Evolutionary conservation across 2,797 vertebrate species (phyloP).

Genomic region (Psittacula echo): DNA sequence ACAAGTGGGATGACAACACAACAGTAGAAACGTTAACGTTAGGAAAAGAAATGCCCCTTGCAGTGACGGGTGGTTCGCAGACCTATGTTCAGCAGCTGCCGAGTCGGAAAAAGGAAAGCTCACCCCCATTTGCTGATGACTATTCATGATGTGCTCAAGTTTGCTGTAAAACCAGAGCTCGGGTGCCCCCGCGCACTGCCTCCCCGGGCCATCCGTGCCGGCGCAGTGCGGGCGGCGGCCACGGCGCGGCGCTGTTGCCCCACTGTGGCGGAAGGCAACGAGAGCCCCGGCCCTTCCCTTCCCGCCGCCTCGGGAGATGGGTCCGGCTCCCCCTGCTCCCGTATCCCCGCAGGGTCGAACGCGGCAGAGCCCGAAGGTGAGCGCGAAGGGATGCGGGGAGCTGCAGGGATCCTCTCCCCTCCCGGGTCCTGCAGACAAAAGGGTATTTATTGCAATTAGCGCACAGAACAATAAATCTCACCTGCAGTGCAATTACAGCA

Average conservation of each 20-base stretch:
- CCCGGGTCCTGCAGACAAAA: background rate
- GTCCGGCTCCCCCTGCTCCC: background rate
- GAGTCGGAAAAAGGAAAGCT: background rate
- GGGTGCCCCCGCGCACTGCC: background rate
- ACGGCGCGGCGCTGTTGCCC: constrained; percentile 19
- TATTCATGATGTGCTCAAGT: rapidly evolving
- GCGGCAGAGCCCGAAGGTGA: background rate
- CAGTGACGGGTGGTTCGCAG: background rate
- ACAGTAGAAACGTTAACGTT: background rate
- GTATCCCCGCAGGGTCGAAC: rapidly evolving
- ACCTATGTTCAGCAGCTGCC: background rate
- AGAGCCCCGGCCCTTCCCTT: too few species aligned
- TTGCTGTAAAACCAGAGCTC: rapidly evolving
- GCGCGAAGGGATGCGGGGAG: background rate
- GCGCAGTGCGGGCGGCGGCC: background rate
- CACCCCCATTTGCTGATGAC: rapidly evolving
- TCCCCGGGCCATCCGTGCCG: background rate
- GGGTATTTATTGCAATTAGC: background rate
- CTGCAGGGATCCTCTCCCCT: background rate
- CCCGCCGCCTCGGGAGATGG: background rate
- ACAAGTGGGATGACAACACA: background rate
- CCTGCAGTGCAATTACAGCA: background rate
- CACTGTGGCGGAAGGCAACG: background rate
- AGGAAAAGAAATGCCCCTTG: background rate
- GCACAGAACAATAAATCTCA: too few species aligned